Evolutionary conservation across 2,797 vertebrate genomes (phyloP), one percentile per base, ranked within the genome.

Genomic region (Phrynocephalus forsythii): DNA sequence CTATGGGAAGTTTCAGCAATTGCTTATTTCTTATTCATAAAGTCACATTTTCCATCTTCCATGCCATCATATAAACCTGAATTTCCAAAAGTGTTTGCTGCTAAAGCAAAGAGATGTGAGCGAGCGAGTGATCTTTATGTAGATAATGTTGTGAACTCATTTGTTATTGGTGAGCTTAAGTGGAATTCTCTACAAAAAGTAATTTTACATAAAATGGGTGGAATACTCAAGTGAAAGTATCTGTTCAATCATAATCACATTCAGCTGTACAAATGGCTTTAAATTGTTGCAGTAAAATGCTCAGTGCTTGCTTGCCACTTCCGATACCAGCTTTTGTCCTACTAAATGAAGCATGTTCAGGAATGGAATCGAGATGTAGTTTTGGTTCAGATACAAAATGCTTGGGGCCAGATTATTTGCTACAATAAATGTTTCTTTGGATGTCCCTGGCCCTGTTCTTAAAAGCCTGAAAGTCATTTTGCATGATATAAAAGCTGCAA

Each of bases 21-120:
- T n/a, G 72, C 30, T 94, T 89, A 94, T 92, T 95, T 93, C 92
- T 94, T 94, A 95, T 94, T 94, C 93, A 91, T 92, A 92, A 95
- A 93, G 87, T 92, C 91, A 93, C 63, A 73, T 92, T 93, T 94
- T 85, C 87, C 92, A 82, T 84, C 88, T 90, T 90, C 85, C 77
- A 2, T 13, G 22, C 63, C 78, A 50, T 93, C 91, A 94, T 94
- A 94, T 92, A 93, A 92, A 93, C 94, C 92, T 89, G 79, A 92
- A 93, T 93, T 88, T 88, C 72, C 86, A 86, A 66, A 90, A 66
- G 90, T 90, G 83, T 82, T 89, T 84, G 68, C 77, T 92, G 66
- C 72, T 86, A 76, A 89, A 22, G 89, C 87, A 82, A 60, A 89
- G 93, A 91, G 71, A 89, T 89, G 92, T 90, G 38, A 44, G 56